Percentiles rank a stretch among this genome's conserved stretches.
Evolutionary conservation across 2,113 vertebrate species (phyloP).

Genomic region (Cinclus mexicanus): DNA sequence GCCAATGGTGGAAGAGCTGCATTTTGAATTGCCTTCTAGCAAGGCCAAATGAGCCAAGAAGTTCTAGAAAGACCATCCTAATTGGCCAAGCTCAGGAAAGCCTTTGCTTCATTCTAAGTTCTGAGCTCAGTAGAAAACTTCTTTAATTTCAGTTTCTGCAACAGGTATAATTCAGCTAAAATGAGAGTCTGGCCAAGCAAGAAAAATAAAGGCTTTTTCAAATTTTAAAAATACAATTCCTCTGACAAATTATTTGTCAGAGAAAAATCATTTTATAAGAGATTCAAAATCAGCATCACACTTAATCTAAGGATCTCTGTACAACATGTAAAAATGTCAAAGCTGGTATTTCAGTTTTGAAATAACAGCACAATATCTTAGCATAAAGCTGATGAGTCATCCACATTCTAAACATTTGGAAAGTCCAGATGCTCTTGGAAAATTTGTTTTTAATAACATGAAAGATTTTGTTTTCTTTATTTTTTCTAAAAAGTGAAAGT

Average conservation of each 20-base stretch:
- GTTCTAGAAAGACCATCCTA: not conserved
- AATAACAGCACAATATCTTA: conserved; percentile 41
- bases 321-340: conserved; percentile 38
- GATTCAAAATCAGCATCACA: not conserved
- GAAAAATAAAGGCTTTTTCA: not conserved
- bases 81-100: not conserved
- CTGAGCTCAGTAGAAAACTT: not conserved
- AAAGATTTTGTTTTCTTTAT: conserved; percentile 11
- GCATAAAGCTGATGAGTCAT: conserved; percentile 50
- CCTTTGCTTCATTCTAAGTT: not conserved
- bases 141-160: not conserved
- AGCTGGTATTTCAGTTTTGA: conserved; percentile 36
- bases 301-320: conserved; percentile 1
- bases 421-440: conserved; percentile 31
- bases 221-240: not conserved
- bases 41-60: not conserved
- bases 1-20: not conserved
- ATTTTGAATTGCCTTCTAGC: not conserved
- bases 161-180: not conserved
- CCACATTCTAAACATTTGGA: conserved; percentile 45
- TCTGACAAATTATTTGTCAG: not conserved
- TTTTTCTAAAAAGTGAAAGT: not conserved
- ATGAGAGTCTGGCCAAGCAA: not conserved
- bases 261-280: not conserved
- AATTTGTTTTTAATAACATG: conserved; percentile 41